phyloP scores from a whole-genome alignment of 2,888 invertebrate species.

The Formica aserva region DNA sequence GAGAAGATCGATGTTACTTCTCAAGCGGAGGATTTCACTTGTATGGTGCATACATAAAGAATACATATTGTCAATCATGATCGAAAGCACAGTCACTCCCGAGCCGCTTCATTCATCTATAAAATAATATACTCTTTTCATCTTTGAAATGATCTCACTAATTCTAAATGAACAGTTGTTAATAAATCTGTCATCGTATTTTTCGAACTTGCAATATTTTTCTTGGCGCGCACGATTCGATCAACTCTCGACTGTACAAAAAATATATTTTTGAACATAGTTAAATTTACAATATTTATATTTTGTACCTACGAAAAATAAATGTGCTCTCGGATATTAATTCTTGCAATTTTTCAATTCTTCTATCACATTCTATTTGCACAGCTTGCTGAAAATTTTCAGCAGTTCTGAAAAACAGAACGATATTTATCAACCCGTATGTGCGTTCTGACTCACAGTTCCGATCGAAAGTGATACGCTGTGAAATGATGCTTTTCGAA shows the following conservation, averaged over 20 bases:
- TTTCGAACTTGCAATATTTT: not conserved
- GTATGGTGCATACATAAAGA: slow-evolving; percentile 2
- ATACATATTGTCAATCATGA: slow-evolving; percentile 32
- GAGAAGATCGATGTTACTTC: slow-evolving; percentile 47
- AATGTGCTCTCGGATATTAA: slow-evolving; percentile 12
- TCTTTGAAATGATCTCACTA: not conserved
- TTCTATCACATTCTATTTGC: not conserved
- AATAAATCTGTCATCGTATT: not conserved
- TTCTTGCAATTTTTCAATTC: slow-evolving; percentile 7
- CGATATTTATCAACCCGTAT: slow-evolving; percentile 36
- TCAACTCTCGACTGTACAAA: slow-evolving; percentile 8
- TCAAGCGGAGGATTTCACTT: slow-evolving; percentile 40
- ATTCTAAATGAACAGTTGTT: slow-evolving; percentile 3
- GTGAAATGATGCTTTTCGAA: slow-evolving; percentile 41
- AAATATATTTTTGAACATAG: not conserved
- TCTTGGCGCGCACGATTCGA: not conserved
- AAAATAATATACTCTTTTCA: slow-evolving; percentile 10
- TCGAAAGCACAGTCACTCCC: not conserved
- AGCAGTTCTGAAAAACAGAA: slow-evolving; percentile 1
- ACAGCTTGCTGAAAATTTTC: slow-evolving; percentile 13
- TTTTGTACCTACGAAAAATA: not conserved
- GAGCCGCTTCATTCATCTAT: not conserved
- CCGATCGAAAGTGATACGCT: slow-evolving; percentile 26
- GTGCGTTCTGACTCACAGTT: slow-evolving; percentile 1
- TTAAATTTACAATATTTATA: not conserved